Percentiles rank a stretch among this genome's conserved stretches.
Evolutionary conservation across 2,113 vertebrate species (phyloP).

Genomic region (Scalopus aquaticus): DNA sequence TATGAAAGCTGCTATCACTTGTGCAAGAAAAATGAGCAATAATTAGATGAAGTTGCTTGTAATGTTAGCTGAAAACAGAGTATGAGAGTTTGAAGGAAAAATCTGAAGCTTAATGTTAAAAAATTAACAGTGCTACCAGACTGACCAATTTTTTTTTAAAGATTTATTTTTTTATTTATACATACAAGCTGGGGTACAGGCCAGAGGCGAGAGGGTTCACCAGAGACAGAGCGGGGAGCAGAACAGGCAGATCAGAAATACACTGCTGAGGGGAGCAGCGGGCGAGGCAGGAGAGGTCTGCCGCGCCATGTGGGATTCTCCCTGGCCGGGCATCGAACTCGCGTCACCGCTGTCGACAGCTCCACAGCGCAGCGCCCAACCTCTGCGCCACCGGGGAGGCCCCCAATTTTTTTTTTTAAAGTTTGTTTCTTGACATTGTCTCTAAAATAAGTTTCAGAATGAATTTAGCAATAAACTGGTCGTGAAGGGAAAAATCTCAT

Average conservation of each 20-base stretch:
- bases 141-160: not conserved
- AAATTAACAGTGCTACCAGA: not conserved
- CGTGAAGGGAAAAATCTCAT: not conserved
- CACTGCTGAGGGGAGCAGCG: no score
- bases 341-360: no score
- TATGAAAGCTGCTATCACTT: not conserved
- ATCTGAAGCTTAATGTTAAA: not conserved
- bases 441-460: not conserved
- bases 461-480: not conserved
- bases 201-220: no score
- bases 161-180: no score
- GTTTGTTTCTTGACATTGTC: not conserved
- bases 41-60: not conserved
- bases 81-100: not conserved
- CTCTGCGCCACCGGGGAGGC: no score
- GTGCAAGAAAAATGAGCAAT: not conserved
- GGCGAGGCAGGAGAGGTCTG: no score
- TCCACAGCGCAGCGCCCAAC: no score
- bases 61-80: not conserved
- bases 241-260: no score
- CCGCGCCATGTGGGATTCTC: no score
- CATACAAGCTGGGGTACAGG: no score
- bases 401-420: not conserved
- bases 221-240: no score
- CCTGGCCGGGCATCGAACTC: no score